Base-by-base conservation (phyloP, 1,140 invertebrate genomes). In the Drosophila kepulauana region DNA sequence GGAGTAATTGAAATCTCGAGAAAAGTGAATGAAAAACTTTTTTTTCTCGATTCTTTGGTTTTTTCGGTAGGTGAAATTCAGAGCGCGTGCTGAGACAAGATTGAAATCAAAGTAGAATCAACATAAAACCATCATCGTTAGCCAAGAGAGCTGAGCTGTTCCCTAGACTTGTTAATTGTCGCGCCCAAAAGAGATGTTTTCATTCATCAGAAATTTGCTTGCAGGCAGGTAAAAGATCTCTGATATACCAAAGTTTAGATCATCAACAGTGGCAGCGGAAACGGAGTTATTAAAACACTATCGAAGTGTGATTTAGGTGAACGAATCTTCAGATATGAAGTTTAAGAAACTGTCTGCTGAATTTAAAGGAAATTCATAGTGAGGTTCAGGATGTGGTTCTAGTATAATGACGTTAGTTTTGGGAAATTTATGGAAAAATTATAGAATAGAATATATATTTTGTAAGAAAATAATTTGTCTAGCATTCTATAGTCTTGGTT, bases 21-120 rank as follows among this genome's bases (percentile, higher is more conserved):
- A 75, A 74, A 69, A 63, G 41, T 82, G 76, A 86, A 82, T 87
- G 82, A 79, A 87, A 86, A 82, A 4, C 65, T 79, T 75, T 71
- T 64, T 66, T 73, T 62, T 33, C 33, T 8, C 20, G 20, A 0
- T 33, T 33, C 5, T 6, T n/a, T 25, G 20, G 20, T 25, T 25
- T 4, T 57, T 70, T 13, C 41, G 45, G 28, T 61, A 62, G 71
- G 51, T 49, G 65, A 69, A 51, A 71, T 86, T 69, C 73, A 63
- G 51, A 87, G 69, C 80, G 85, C 69, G 80, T 88, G 82, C 82
- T 84, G 33, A 33, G 52, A 51, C 68, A 64, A 79, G 82, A 54
- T 46, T 72, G 82, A 51, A 73, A 82, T 82, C 80, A 52, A 20
- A 48, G 8, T 8, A 10, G 48, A 25, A 49, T 49, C 45, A 49